Evolutionary conservation across 2,797 vertebrate species (phyloP).

Genomic region (Gephyroberyx darwinii): DNA sequence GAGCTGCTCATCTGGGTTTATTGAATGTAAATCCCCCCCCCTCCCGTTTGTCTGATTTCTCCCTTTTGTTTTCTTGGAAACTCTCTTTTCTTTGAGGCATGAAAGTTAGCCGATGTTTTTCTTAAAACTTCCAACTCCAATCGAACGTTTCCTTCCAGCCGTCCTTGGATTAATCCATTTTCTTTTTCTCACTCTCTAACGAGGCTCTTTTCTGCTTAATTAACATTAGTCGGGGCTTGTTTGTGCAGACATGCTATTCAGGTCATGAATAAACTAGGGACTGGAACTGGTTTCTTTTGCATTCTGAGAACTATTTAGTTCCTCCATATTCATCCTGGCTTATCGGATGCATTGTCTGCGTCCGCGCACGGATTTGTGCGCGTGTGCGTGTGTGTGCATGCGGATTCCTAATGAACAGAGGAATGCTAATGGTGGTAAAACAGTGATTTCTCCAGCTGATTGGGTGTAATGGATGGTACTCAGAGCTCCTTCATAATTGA

Average conservation of each 20-base stretch:
- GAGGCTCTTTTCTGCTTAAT: constrained; percentile 74
- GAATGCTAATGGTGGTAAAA: constrained; percentile 75
- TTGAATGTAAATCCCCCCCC: constrained; percentile 12
- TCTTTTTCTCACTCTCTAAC: constrained; percentile 58
- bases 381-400: constrained; percentile 35
- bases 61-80: constrained; percentile 23
- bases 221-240: constrained; percentile 77
- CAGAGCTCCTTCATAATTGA: constrained; percentile 81
- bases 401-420: constrained; percentile 71
- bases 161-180: constrained; percentile 68
- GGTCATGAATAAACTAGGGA: constrained; percentile 81
- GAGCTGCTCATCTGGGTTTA: constrained; percentile 9
- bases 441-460: constrained; percentile 80
- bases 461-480: constrained; percentile 78
- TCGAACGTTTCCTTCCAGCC: constrained; percentile 54
- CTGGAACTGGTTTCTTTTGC: constrained; percentile 71
- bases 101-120: constrained; percentile 44
- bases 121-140: constrained; percentile 36
- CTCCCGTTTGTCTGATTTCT: constrained; percentile 10
- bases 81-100: constrained; percentile 19
- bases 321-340: constrained; percentile 66
- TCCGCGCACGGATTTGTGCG: constrained; percentile 25
- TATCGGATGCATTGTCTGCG: constrained; percentile 57
- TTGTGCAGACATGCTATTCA: constrained; percentile 75
- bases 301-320: constrained; percentile 65